Base-by-base conservation (phyloP, 2,888 invertebrate species). In the Melipona bicolor region DNA sequence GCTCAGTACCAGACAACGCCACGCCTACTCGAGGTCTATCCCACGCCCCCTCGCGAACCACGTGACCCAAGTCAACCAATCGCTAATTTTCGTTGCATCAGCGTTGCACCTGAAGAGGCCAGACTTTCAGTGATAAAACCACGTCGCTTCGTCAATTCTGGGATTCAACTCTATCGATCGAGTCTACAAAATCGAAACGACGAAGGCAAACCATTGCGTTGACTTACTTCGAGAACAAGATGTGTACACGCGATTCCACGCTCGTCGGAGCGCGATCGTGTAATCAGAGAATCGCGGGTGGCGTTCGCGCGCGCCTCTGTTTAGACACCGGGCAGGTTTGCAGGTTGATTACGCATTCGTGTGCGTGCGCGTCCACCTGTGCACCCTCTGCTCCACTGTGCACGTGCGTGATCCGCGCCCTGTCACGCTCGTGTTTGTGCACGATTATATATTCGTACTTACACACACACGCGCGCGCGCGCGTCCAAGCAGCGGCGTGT, bases 341-440 rank as follows among this genome's bases (percentile, higher is more conserved):
- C 83, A 83, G 65, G 68, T 64, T 83, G 79, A 84, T 84, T 83
- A 83, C 74, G 67, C 62, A 72, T 84, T 67, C 83, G 84, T 75
- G 71, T 84, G 83, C 64, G 73, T 74, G 73, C 50, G 54, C 43
- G 62, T 69, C 74, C 83, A 83, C 74, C 72, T 70, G 84, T 78
- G 78, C 75, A 24, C 43, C 62, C 77, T 21, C 71, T 61, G 76
- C 61, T 56, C 21, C 62, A 11, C 13, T 43, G 64, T 71, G 73
- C 64, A 56, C 43, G 67, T 73, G 64, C 62, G 19, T 64, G 74
- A 74, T 75, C 27, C 67, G 50, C 32, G 50, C 21, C 32, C 36
- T 43, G 61, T 5, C 50, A 21, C 24, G 65, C 21, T 4, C 49
- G 67, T 83, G 73, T 78, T 83, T 83, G 74, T 76, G 64, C 68